phyloP scores from a whole-genome alignment of 2,113 vertebrate genomes.

The Sprattus sprattus region DNA sequence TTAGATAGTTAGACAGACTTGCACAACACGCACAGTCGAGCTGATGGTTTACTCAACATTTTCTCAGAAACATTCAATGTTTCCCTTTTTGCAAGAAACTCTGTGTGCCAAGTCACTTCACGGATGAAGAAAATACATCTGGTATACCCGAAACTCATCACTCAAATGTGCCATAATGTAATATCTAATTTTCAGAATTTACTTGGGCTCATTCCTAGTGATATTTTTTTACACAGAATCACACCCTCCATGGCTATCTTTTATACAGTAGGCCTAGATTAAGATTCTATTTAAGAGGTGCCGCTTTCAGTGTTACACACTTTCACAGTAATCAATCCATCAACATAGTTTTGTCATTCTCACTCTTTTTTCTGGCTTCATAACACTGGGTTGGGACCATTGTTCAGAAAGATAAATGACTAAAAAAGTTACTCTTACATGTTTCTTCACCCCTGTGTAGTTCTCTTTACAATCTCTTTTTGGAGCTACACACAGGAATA shows the following conservation, averaged over 20 bases:
- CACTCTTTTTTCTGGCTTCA: not conserved
- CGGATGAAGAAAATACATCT: not conserved
- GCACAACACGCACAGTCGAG: not conserved
- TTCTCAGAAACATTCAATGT: slow-evolving; percentile 17
- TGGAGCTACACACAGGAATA: not conserved
- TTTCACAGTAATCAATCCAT: not conserved
- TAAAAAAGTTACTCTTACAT: not conserved
- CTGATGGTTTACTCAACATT: not conserved
- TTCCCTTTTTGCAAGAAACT: not conserved
- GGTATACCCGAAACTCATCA: not conserved
- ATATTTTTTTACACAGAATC: not conserved
- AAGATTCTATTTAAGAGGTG: too few relatives aligned
- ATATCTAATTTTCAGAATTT: not conserved
- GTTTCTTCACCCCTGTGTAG: not conserved
- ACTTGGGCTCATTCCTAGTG: not conserved
- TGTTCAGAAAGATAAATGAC: not conserved
- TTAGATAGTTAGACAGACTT: slow-evolving; percentile 16
- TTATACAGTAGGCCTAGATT: too few relatives aligned
- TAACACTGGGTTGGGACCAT: not conserved
- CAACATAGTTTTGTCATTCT: not conserved
- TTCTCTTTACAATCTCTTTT: not conserved
- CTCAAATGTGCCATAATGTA: not conserved
- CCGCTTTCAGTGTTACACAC: too few relatives aligned
- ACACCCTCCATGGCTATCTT: not conserved
- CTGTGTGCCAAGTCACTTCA: not conserved